Percentiles rank a stretch among this genome's conserved stretches.
These are phyloP conservation scores for Metopolophium dirhodum DNA, from an alignment of 1,140 invertebrate genomes.

Conservation along the genomic window DNA sequence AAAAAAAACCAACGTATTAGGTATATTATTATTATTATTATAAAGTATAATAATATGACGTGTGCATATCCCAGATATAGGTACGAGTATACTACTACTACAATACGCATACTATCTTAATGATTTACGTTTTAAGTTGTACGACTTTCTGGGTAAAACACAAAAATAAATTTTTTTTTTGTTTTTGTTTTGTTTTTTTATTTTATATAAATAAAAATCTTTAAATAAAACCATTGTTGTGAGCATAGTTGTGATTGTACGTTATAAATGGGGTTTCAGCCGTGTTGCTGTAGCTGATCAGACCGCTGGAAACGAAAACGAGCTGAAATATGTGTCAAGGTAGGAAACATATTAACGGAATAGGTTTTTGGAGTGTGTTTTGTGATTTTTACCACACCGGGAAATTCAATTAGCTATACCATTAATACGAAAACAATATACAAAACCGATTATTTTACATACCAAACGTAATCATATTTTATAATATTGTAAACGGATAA, in stretches of 20 bases:
- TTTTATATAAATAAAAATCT: constrained; percentile 14
- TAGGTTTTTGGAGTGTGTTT: constrained; percentile 56
- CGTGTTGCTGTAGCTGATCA: constrained; percentile 57
- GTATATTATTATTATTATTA: neutral
- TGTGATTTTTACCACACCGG: constrained; percentile 40
- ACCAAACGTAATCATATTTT: neutral
- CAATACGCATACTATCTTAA: neutral
- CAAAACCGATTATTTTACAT: neutral
- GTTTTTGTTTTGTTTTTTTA: neutral
- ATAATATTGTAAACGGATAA: neutral
- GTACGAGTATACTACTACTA: neutral
- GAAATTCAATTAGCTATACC: constrained; percentile 42
- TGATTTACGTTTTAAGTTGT: neutral
- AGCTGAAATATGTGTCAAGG: constrained; percentile 57
- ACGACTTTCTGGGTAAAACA: neutral
- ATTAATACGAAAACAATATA: neutral
- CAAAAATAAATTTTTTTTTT: neutral
- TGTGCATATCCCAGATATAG: neutral
- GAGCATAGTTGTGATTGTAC: constrained; percentile 55
- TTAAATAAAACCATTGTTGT: constrained; percentile 39
- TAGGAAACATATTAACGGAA: constrained; percentile 54
- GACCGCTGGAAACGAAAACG: constrained; percentile 54
- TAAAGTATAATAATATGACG: neutral
- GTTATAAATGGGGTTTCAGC: constrained; percentile 57
- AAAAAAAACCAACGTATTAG: neutral